Evolutionary conservation across 2,797 vertebrate species (phyloP).

Genomic region (Bufotes viridis): DNA sequence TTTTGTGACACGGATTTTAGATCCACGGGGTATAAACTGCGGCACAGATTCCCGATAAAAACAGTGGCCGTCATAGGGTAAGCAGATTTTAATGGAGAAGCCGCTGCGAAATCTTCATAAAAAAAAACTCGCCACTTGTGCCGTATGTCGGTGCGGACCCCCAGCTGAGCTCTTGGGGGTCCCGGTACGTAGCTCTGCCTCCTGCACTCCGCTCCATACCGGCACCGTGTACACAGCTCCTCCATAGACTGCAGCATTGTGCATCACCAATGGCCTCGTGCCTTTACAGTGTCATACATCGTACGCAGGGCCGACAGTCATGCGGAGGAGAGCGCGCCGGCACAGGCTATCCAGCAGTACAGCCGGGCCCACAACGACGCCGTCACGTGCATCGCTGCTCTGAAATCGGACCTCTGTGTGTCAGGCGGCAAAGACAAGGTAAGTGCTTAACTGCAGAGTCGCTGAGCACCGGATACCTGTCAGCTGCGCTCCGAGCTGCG

Average conservation of each 20-base stretch:
- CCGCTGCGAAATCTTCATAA: no score
- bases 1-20: no score
- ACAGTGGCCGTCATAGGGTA: no score
- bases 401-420: conserved; percentile 85
- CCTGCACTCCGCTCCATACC: background rate
- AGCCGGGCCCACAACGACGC: conserved; percentile 80
- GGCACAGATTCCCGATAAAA: no score
- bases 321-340: conserved; percentile 69
- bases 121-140: no score
- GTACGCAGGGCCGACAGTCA: conserved; percentile 72
- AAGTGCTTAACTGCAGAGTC: conserved; percentile 3
- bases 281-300: background rate
- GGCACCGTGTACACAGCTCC: background rate
- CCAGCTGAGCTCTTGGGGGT: background rate
- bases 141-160: background rate
- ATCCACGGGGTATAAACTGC: no score
- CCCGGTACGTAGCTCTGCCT: background rate
- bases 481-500: background rate
- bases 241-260: background rate
- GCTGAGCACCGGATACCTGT: background rate
- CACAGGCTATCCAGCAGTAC: conserved; percentile 73
- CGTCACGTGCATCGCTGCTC: conserved; percentile 82
- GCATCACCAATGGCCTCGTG: no score
- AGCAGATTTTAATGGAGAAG: no score
- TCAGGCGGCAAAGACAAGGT: conserved; percentile 93